Conservation (phyloP, 2,113 vertebrate genomes). For the Hemicordylus capensis region DNA sequence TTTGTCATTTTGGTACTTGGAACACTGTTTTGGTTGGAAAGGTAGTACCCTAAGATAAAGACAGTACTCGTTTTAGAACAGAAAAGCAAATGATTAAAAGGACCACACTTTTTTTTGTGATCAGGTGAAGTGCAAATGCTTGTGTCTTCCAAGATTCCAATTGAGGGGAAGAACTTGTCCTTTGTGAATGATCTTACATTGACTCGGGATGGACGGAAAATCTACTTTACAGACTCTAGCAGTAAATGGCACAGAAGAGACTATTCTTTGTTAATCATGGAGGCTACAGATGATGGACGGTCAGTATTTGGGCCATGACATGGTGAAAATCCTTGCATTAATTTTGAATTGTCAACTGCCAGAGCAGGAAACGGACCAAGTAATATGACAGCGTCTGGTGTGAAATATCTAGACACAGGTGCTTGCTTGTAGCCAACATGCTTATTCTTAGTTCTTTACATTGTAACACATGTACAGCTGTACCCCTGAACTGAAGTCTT, state of each 20-base stretch:
- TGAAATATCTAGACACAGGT: background rate
- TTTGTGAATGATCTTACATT: slow-evolving; percentile 93
- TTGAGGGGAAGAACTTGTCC: slow-evolving; percentile 88
- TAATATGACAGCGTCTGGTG: background rate
- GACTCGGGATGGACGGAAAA: slow-evolving; percentile 90
- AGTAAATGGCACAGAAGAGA: slow-evolving; percentile 95
- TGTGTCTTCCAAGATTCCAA: slow-evolving; percentile 77
- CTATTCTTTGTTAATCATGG: slow-evolving; percentile 88
- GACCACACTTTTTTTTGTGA: slow-evolving; percentile 4
- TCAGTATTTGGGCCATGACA: slow-evolving; percentile 59
- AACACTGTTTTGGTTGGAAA: background rate
- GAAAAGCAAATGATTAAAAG: background rate
- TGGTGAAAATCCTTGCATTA: background rate
- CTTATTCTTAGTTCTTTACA: background rate
- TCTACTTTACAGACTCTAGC: slow-evolving; percentile 96
- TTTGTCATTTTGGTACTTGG: background rate
- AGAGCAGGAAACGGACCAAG: background rate
- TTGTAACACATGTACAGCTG: background rate
- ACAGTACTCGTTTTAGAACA: background rate
- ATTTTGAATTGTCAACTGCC: background rate
- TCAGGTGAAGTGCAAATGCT: slow-evolving; percentile 82
- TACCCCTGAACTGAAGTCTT: background rate
- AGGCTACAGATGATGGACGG: slow-evolving; percentile 94
- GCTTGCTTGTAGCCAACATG: background rate
- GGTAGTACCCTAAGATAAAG: background rate